Conservation (phyloP, 2,797 vertebrate species). For the Arremon aurantiirostris region DNA sequence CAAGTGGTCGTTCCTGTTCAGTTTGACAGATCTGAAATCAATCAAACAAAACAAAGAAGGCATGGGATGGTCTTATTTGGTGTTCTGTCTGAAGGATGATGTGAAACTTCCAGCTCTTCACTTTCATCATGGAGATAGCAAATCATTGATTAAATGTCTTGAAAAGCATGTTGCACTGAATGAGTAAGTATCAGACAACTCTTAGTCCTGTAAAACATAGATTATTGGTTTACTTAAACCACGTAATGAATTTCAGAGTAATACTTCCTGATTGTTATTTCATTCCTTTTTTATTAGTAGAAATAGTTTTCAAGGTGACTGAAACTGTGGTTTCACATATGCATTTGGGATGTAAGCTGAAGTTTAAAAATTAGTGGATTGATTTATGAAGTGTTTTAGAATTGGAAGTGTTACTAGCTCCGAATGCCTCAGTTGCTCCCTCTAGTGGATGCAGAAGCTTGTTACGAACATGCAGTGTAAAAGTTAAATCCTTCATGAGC, state of each 20-base stretch:
- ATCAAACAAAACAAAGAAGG: slow-evolving; percentile 87
- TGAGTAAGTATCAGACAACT: slow-evolving; percentile 83
- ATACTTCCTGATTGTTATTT: neutral
- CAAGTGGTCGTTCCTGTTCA: slow-evolving; percentile 90
- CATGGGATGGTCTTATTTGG: slow-evolving; percentile 88
- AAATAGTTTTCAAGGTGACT: neutral
- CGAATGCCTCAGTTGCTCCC: neutral
- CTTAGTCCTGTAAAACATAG: slow-evolving; percentile 13
- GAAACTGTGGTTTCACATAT: neutral
- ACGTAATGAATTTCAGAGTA: neutral
- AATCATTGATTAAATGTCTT: slow-evolving; percentile 85
- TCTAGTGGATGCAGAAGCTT: neutral
- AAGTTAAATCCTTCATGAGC: neutral
- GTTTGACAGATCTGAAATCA: slow-evolving; percentile 85
- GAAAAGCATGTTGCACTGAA: slow-evolving; percentile 84
- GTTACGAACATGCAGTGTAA: neutral
- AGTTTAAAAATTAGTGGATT: neutral
- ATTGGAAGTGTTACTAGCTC: neutral
- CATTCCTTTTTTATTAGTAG: neutral
- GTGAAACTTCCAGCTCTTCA: slow-evolving; percentile 84
- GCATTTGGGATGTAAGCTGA: neutral
- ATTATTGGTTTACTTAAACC: neutral
- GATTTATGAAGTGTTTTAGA: neutral
- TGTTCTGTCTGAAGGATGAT: slow-evolving; percentile 87
- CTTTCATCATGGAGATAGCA: slow-evolving; percentile 92